phyloP scores from a whole-genome alignment of 2,888 invertebrate species.

The Eubasilissa splendida region DNA sequence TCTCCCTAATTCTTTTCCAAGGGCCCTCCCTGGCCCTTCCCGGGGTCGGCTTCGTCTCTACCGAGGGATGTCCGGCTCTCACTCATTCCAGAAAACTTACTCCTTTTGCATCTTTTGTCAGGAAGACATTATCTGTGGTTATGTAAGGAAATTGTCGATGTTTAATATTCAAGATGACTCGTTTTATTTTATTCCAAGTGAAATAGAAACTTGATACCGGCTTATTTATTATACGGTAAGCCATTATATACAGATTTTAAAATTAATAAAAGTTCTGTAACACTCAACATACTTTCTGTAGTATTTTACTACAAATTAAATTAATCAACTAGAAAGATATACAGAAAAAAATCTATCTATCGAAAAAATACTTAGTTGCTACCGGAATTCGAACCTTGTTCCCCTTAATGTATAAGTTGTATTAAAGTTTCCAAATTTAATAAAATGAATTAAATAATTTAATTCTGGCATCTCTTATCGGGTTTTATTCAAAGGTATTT shows the following conservation, averaged over 20 bases:
- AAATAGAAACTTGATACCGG: not conserved
- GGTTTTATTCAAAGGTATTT: no score
- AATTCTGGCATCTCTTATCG: no score
- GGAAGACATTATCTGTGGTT: conserved; percentile 9
- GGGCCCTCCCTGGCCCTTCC: not conserved
- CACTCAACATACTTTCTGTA: no score
- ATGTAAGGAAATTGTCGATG: conserved; percentile 12
- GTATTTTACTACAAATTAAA: no score
- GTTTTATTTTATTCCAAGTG: not conserved
- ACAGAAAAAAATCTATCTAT: no score
- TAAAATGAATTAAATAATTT: no score
- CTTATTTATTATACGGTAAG: not conserved
- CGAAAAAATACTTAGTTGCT: no score
- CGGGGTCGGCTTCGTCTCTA: not conserved
- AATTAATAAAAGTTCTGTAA: no score
- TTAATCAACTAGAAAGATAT: no score
- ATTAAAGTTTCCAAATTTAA: no score
- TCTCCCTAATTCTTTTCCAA: conserved; percentile 6
- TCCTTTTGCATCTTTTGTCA: conserved; percentile 21
- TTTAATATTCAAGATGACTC: not conserved
- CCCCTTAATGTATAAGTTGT: no score
- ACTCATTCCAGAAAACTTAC: not conserved
- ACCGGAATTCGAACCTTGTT: no score
- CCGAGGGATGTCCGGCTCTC: conserved; percentile 5
- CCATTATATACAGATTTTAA: not conserved